phyloP scores from a whole-genome alignment of 2,888 invertebrate species.

The Ramazzottius varieornatus region DNA sequence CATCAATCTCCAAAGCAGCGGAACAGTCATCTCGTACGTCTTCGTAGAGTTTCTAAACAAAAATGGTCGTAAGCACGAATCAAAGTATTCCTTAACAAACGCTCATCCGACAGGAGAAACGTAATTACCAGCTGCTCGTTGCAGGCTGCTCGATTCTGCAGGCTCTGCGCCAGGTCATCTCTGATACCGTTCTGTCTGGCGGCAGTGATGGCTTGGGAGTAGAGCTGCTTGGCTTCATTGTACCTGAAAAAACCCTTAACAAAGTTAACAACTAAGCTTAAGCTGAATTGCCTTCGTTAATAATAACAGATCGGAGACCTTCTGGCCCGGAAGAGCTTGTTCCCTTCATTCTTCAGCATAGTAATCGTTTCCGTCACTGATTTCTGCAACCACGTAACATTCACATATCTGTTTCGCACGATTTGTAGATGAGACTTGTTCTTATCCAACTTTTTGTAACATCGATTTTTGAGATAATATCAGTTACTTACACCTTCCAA shows the following conservation, averaged over 20 bases:
- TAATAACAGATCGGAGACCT: too few species aligned
- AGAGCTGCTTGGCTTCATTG: background rate
- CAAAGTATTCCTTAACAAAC: background rate
- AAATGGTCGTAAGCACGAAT: background rate
- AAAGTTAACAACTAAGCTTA: background rate
- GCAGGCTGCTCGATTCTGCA: constrained; percentile 3
- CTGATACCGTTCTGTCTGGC: background rate
- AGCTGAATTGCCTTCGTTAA: too few species aligned
- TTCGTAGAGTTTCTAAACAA: background rate
- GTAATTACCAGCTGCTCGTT: background rate
- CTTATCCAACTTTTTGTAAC: too few species aligned
- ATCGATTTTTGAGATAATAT: too few species aligned
- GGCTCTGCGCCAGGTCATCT: background rate
- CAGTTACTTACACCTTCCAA: too few species aligned
- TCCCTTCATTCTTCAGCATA: background rate
- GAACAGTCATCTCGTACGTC: background rate
- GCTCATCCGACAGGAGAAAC: background rate
- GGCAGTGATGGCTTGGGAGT: background rate
- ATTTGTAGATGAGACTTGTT: too few species aligned
- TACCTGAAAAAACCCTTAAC: too few species aligned
- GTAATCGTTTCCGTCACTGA: background rate
- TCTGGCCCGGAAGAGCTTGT: background rate
- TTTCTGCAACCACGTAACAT: background rate
- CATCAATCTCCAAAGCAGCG: background rate
- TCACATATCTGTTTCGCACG: too few species aligned